phyloP scores from a whole-genome alignment of 2,113 vertebrate genomes.

The Eurystomus gularis region DNA sequence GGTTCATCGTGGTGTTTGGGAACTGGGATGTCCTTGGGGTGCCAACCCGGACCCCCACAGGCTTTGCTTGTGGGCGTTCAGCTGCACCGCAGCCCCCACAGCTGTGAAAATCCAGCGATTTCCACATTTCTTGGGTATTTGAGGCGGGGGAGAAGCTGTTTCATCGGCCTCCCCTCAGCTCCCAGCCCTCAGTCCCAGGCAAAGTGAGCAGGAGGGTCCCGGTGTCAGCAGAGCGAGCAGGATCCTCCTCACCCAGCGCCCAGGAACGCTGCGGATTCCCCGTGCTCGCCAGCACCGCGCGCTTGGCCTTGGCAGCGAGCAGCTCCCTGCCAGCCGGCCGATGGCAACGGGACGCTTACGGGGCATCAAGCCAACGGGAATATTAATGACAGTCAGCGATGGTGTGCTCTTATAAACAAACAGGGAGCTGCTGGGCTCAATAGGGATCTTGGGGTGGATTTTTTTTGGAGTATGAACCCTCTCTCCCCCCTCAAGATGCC shows the following conservation, averaged over 20 bases:
- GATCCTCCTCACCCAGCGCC: not conserved
- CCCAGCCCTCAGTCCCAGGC: rapidly evolving
- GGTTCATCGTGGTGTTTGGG: not conserved
- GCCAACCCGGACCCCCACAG: rapidly evolving
- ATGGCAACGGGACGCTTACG: not conserved
- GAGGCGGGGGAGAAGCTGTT: not conserved
- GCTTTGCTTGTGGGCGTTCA: not conserved
- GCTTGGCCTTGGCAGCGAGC: not conserved
- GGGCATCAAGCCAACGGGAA: not conserved
- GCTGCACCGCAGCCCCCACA: not conserved
- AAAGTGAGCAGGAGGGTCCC: not conserved
- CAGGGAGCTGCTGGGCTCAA: not conserved
- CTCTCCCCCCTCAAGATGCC: not conserved
- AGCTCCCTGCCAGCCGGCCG: not conserved
- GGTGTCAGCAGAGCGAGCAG: not conserved
- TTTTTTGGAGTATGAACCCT: not conserved
- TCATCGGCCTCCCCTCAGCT: not conserved
- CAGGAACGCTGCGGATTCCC: not conserved
- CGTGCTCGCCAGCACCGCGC: rapidly evolving
- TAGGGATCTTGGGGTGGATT: not conserved
- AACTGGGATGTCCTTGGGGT: not conserved
- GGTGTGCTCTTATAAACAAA: rapidly evolving
- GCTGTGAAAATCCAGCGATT: not conserved
- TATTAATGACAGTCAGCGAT: not conserved
- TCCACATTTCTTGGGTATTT: rapidly evolving